Percentiles rank a stretch among this genome's conserved stretches.
Conservation (phyloP, 2,113 vertebrate genomes). For the Aphyosemion australe region DNA sequence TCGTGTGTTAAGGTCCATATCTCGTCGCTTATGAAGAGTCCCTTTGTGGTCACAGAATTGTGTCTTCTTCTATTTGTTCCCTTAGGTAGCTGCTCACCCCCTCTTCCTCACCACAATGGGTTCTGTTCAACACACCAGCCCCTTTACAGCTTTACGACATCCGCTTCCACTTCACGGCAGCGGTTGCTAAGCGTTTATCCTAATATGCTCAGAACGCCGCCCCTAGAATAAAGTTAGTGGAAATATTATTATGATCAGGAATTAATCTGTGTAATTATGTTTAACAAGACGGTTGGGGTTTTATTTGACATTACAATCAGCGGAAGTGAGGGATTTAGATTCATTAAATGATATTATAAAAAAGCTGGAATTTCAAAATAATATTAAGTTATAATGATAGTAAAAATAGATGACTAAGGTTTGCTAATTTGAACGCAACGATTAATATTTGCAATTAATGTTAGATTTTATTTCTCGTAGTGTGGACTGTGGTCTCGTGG, state of each 20-base stretch:
- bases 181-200: constrained; percentile 70
- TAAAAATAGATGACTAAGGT: not conserved
- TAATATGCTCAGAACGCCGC: constrained; percentile 46
- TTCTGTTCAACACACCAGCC: constrained; percentile 69
- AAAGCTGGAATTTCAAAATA: not conserved
- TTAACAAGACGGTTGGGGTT: not conserved
- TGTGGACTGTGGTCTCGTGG: not conserved
- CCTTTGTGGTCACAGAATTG: constrained; percentile 18
- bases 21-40: constrained; percentile 22
- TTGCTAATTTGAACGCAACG: not conserved
- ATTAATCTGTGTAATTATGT: not conserved
- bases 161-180: constrained; percentile 66
- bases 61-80: constrained; percentile 29
- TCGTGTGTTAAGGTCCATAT: constrained; percentile 30
- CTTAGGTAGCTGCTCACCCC: constrained; percentile 49
- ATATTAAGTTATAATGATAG: not conserved
- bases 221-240: constrained; percentile 43
- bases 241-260: not conserved
- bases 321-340: too few species aligned
- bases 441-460: not conserved
- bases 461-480: not conserved
- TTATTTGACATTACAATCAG: not conserved
- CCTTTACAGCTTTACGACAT: constrained; percentile 71
- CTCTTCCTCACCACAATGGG: constrained; percentile 75
- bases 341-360: not conserved